Evolutionary conservation across 2,797 vertebrate species (phyloP), one percentile per base, ranked within the genome.

Genomic region (Sternarchorhynchus goeldii): DNA sequence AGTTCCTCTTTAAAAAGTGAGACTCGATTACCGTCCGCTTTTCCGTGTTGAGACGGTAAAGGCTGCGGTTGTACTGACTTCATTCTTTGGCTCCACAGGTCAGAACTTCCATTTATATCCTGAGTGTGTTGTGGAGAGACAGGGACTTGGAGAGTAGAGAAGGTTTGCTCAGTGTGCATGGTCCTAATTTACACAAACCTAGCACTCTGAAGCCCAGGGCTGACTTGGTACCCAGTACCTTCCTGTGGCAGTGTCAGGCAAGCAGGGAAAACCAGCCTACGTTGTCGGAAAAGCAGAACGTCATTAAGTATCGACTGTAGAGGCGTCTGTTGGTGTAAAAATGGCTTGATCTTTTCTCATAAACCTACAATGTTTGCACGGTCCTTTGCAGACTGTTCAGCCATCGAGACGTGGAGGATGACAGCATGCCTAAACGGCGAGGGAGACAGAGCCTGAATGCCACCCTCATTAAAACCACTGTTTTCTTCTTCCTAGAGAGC

Each of bases 401-500:
- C 82, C 94, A 94, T 87, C 93, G 93, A 91, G 94, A 95, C 77
- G 84, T 93, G 55, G 95, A 96, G 87, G 95, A 96, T 6, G 95
- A 96, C 83, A 93, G 93, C 76, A 90, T 95, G 76, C 91, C 94
- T 80, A 95, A 94, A 81, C 92, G 84, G 80, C 63, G 95, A 79
- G 95, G 95, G 84, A 93, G 94, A 78, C 94, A 95, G 88, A 92
- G 95, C 82, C 91, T 93, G 5, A 96, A 95, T 84, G 94, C 94
- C 78, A 96, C 94, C 76, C 95, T 95, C 83, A 94, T 96, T 79
- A 95, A 95, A 87, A 99, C 96, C 55, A 95, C 96, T 82, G 98
- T 98, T 81, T 99, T 99, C 91, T 98, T 99, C 93, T 99, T 98
- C 88, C 90, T 99, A 85, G 97, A 99, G 93, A 98, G 97, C 87